Percentiles rank a stretch among this genome's conserved stretches.
Conservation (phyloP, 2,888 invertebrate genomes). For the Sphinx pinastri region DNA sequence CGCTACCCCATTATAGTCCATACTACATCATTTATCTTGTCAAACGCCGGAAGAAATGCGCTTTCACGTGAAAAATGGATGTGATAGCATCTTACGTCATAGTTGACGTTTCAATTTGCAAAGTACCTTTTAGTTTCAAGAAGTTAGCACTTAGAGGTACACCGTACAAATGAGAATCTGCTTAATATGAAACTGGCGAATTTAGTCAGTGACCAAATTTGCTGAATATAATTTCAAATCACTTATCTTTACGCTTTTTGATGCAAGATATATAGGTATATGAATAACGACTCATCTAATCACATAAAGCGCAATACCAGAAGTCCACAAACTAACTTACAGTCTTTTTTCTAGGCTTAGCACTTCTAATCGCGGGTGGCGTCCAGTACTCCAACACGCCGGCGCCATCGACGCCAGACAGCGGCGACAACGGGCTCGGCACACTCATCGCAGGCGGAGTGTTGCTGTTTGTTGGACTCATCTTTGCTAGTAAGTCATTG, state of each 20-base stretch:
- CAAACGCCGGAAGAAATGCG: conserved; percentile 5
- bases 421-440: conserved; percentile 73
- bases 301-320: no score
- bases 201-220: no score
- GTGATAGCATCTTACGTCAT: not conserved
- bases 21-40: not conserved
- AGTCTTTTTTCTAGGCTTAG: conserved; percentile 72
- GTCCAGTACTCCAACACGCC: conserved; percentile 83
- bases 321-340: no score
- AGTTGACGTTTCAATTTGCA: not conserved
- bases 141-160: no score
- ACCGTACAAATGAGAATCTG: no score
- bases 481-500: conserved; percentile 80
- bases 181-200: no score
- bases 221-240: no score
- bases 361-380: conserved; percentile 86
- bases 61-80: not conserved
- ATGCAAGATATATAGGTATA: no score
- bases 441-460: conserved; percentile 86
- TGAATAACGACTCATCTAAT: no score
- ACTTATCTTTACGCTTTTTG: no score
- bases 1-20: not conserved
- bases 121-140: not conserved
- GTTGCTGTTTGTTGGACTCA: conserved; percentile 84
- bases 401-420: conserved; percentile 61